Conservation (phyloP, 2,113 vertebrate genomes). For the Gadus chalcogrammus region DNA sequence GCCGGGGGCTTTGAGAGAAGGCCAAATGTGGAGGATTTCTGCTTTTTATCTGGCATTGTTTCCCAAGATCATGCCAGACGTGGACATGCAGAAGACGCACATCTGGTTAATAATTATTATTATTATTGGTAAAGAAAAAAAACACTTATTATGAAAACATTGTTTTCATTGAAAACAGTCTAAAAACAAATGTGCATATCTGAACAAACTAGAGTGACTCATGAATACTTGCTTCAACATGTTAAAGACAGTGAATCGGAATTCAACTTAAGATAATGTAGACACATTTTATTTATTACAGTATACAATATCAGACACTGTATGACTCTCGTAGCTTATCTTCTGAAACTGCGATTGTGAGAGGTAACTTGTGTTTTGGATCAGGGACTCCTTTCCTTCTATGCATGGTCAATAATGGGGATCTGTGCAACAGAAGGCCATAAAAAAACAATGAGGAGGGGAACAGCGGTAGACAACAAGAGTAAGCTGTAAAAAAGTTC, state of each 20-base stretch:
- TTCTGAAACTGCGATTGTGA: conserved; percentile 1
- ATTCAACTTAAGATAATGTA: not conserved
- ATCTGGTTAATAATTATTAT: conserved; percentile 13
- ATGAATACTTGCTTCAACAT: not conserved
- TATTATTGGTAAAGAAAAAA: too few relatives aligned
- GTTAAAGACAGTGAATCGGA: not conserved
- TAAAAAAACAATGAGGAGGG: not conserved
- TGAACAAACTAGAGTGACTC: not conserved
- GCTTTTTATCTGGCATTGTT: conserved; percentile 22
- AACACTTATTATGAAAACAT: too few relatives aligned
- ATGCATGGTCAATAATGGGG: not conserved
- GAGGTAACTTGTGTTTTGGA: too few relatives aligned
- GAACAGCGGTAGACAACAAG: not conserved
- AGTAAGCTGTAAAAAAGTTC: not conserved
- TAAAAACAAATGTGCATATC: conserved; percentile 3
- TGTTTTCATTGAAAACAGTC: not conserved
- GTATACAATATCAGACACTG: not conserved
- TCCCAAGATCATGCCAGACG: conserved; percentile 6
- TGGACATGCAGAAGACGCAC: conserved; percentile 23
- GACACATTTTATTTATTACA: not conserved
- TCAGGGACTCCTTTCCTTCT: not conserved
- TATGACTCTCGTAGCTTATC: not conserved
- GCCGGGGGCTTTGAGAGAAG: conserved; percentile 5
- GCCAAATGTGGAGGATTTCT: not conserved
- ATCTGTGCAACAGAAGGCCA: not conserved